phyloP scores from a whole-genome alignment of 2,888 invertebrate species.

The Scaeva pyrastri region DNA sequence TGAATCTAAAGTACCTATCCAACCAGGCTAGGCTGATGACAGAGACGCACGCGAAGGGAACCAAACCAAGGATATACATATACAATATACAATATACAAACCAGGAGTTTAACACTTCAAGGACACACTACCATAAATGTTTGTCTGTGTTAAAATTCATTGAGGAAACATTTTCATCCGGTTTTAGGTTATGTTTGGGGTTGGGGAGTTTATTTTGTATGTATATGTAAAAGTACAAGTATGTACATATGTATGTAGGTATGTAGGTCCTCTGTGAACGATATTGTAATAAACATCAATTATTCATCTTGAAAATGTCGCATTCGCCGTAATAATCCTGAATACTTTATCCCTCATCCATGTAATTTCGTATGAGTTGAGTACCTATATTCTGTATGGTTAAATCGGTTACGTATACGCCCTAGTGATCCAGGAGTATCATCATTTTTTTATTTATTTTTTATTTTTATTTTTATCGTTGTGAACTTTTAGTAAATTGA shows the following conservation, averaged over 20 bases:
- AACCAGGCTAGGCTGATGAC: conserved; percentile 21
- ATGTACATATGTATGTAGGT: no score
- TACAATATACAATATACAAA: not conserved
- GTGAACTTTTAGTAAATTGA: conserved; percentile 58
- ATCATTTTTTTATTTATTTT: not conserved
- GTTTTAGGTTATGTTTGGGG: not conserved
- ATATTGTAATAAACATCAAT: conserved; percentile 48
- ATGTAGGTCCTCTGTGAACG: not conserved
- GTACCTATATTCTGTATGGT: not conserved
- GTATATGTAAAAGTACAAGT: no score
- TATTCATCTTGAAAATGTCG: conserved; percentile 55
- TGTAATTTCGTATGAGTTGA: not conserved
- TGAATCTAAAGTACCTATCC: conserved; percentile 47
- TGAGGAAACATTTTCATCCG: conserved; percentile 15
- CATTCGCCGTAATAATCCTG: conserved; percentile 13
- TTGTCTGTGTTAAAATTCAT: conserved; percentile 27
- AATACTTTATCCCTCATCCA: conserved; percentile 26
- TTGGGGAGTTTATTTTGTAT: not conserved
- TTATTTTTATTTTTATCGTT: not conserved
- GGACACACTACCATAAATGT: not conserved
- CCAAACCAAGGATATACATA: not conserved
- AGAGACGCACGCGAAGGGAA: not conserved
- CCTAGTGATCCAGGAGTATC: conserved; percentile 2
- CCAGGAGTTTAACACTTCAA: conserved; percentile 3
- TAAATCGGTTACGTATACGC: conserved; percentile 30